Base-by-base conservation (phyloP, 2,113 vertebrate species). In the Trematocara stigmaticum region DNA sequence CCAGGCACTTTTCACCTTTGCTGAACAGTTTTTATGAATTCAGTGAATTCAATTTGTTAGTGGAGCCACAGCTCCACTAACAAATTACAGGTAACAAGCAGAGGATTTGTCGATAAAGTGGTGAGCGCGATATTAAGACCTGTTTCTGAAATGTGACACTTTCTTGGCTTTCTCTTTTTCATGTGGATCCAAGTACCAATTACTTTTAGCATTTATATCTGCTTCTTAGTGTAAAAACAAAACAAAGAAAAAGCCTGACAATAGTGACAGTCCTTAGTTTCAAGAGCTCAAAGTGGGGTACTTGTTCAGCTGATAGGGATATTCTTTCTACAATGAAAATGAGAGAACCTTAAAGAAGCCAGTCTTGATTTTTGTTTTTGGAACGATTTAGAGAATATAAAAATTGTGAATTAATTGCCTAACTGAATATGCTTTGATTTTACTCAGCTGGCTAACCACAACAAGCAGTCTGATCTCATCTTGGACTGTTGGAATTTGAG, bases 1-100 rank as follows among this genome's bases (percentile, higher is more conserved):
- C 59, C 88, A 79, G 49, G 53, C 71, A 87, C 84, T 88, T 94
- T 92, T 88, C 89, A 84, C 89, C 83, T 87, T 88, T 88, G 52
- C 85, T 82, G 55, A 78, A 51, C 64, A 66, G 66, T 88, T 78
- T 78, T 29, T 9, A 6, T 23, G 29, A 86, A 79, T 83, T 40
- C 71, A 80, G 23, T 23, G 23, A 23, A 23, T 23, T 23, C 23
- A 23, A 23, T 23, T 23, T 23, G 23, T 23, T 23, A 23, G 23
- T 23, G 23, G 51, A 64, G 7, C 55, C n/a, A n/a, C n/a, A n/a
- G 38, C 74, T 87, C 16, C 6, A 64, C 38, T 78, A 35, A 31
- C 45, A 52, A 56, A 79, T 71, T 11, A 59, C 38, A 40, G 42
- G 31, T 61, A 82, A 74, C 55, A 26, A 61, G 57, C 49, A 5